Percentiles rank a stretch among this genome's conserved stretches.
phyloP scores from a whole-genome alignment of 2,797 vertebrate genomes.

The Monodelphis domestica region DNA sequence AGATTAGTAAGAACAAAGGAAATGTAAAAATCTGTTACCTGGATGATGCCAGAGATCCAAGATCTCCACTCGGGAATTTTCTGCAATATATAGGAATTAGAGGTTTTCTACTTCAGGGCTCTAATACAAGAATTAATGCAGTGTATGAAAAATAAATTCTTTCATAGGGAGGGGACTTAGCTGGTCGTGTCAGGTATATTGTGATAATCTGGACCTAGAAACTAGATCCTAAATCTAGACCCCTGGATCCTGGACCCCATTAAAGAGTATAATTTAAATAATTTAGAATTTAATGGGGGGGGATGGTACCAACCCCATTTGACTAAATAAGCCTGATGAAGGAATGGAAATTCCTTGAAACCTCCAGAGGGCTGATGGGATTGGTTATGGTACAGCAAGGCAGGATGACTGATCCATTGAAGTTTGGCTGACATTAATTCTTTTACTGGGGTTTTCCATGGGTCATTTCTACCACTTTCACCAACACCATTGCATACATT shows the following conservation, averaged over 20 bases:
- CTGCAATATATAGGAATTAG: too few relatives aligned
- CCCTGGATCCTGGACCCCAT: accelerated
- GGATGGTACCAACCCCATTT: not conserved
- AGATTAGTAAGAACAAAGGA: too few relatives aligned
- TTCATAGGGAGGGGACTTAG: not conserved
- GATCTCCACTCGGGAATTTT: too few relatives aligned
- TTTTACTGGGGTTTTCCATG: not conserved
- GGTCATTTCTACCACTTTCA: not conserved
- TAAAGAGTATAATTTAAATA: not conserved
- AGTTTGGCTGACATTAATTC: not conserved
- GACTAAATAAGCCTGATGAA: not conserved
- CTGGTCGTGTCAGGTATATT: not conserved
- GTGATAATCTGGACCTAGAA: not conserved
- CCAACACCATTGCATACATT: not conserved
- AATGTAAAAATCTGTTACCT: too few relatives aligned
- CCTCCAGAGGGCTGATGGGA: not conserved
- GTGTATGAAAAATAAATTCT: too few relatives aligned
- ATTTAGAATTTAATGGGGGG: not conserved
- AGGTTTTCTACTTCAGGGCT: too few relatives aligned
- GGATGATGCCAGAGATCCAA: too few relatives aligned
- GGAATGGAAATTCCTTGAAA: not conserved
- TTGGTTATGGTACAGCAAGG: not conserved
- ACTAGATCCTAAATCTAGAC: not conserved
- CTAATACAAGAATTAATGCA: too few relatives aligned
- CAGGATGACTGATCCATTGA: not conserved